phyloP scores from a whole-genome alignment of 2,113 vertebrate species.

The Illadopsis cleaveri region DNA sequence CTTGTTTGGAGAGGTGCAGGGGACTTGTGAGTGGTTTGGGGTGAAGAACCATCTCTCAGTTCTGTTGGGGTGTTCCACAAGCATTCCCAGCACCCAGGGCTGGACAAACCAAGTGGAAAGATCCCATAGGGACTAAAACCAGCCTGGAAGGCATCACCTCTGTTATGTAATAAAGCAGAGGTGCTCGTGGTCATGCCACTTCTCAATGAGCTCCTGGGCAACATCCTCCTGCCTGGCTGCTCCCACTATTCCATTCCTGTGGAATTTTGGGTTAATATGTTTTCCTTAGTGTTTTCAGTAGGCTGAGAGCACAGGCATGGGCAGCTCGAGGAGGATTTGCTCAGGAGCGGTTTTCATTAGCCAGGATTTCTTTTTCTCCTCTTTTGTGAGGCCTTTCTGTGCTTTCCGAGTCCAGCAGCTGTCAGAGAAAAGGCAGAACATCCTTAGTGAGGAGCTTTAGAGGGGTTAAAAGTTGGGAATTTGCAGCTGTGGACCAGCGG shows the following conservation, averaged over 20 bases:
- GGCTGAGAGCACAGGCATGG: background rate
- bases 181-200: background rate
- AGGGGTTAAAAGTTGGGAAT: background rate
- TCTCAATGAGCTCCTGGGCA: background rate
- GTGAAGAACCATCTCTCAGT: background rate
- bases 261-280: background rate
- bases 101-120: background rate
- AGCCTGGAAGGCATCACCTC: rapidly evolving
- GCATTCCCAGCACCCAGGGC: background rate
- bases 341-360: background rate
- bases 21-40: background rate
- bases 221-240: background rate
- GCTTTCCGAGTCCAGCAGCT: background rate
- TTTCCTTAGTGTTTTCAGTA: background rate
- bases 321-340: background rate
- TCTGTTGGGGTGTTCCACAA: rapidly evolving
- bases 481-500: background rate
- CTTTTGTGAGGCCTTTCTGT: background rate
- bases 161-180: background rate
- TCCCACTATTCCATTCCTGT: background rate
- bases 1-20: background rate
- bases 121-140: background rate
- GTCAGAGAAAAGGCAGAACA: background rate
- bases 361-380: background rate
- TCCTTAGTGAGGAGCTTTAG: background rate